Conservation (phyloP, 2,888 invertebrate genomes). For the Amblyjoppa fuscipennis region DNA sequence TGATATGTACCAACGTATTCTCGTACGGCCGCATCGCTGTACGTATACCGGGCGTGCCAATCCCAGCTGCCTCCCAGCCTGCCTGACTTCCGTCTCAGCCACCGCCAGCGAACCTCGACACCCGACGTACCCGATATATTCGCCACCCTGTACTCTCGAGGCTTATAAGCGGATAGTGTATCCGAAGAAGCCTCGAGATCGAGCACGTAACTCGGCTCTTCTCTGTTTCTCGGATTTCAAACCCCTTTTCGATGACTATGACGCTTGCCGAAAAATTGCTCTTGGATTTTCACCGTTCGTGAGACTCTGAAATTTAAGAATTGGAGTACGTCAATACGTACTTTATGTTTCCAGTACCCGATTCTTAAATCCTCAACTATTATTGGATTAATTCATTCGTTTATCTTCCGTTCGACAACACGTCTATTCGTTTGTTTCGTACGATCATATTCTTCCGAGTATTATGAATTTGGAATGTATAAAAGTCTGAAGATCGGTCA, state of each 20-base stretch:
- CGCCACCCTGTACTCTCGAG: constrained; percentile 30
- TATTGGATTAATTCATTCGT: background rate
- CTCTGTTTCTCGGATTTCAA: background rate
- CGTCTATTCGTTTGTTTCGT: no score
- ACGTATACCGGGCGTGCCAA: constrained; percentile 36
- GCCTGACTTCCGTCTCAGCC: constrained; percentile 30
- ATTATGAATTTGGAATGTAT: background rate
- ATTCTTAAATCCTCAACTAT: no score
- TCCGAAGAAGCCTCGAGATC: constrained; percentile 20
- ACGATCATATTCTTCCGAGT: no score
- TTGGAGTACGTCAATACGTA: background rate
- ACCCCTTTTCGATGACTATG: background rate
- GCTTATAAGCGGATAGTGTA: constrained; percentile 26
- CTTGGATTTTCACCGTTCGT: background rate
- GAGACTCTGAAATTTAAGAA: background rate
- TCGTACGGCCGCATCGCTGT: constrained; percentile 32
- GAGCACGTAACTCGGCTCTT: background rate
- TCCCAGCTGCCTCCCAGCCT: constrained; percentile 28
- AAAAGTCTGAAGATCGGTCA: background rate
- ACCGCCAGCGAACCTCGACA: constrained; percentile 2
- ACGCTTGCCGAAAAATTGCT: background rate
- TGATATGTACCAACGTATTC: constrained; percentile 57
- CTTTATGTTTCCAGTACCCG: no score
- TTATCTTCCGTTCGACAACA: background rate
- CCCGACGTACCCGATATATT: constrained; percentile 1